Evolutionary conservation across 2,113 vertebrate genomes (phyloP).

Genomic region (Takifugu flavidus): DNA sequence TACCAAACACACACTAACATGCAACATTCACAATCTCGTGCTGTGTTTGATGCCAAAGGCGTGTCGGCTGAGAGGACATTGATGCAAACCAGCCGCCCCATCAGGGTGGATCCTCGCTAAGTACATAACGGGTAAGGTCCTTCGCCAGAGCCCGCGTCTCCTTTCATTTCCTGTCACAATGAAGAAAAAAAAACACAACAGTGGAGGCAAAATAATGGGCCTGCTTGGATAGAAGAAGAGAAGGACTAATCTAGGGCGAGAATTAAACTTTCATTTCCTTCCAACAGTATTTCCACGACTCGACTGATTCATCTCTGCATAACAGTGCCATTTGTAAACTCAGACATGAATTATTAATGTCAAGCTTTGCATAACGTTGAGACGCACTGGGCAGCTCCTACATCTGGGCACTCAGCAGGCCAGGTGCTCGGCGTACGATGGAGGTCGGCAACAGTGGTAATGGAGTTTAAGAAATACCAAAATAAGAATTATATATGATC

Average conservation of each 20-base stretch:
- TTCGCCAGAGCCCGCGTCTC: conserved; percentile 41
- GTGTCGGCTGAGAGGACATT: conserved; percentile 46
- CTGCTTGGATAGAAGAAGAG: conserved; percentile 50
- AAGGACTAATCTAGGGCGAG: conserved; percentile 71
- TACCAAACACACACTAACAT: conserved; percentile 11
- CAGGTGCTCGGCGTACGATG: conserved; percentile 37
- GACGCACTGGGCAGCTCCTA: conserved; percentile 56
- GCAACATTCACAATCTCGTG: conserved; percentile 9
- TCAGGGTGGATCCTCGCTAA: conserved; percentile 46
- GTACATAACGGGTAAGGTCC: conserved; percentile 49
- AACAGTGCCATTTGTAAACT: conserved; percentile 76
- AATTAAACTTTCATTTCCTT: conserved; percentile 76
- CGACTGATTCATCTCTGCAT: conserved; percentile 62
- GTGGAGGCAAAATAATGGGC: conserved; percentile 64
- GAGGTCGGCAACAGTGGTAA: conserved; percentile 29
- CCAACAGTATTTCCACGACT: conserved; percentile 70
- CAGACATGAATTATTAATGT: conserved; percentile 71
- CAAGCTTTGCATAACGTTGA: conserved; percentile 62
- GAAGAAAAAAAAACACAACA: conserved; percentile 30
- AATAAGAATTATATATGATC: conserved; percentile 9
- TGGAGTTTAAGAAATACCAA: conserved; percentile 31
- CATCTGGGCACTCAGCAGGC: conserved; percentile 50
- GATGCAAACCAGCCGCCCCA: conserved; percentile 53
- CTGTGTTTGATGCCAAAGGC: conserved; percentile 36
- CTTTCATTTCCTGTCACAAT: conserved; percentile 56